These are phyloP conservation scores for Turdus rufiventris DNA, from an alignment of 2,113 vertebrate genomes.

Conservation along the genomic window DNA sequence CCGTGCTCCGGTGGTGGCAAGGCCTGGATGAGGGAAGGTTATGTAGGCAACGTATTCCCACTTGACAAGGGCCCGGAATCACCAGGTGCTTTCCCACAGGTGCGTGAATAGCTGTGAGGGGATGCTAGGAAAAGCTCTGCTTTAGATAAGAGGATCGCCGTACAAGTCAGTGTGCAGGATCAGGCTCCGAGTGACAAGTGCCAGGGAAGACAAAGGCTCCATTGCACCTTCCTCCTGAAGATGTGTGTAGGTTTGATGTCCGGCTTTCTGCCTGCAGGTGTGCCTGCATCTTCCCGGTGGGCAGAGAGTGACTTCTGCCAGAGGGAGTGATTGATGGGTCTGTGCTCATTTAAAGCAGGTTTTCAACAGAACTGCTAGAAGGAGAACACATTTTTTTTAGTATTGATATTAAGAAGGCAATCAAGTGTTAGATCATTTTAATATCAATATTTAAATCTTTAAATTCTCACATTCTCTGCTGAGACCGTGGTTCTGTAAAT, in stretches of 20 bases:
- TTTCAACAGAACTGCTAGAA: not conserved
- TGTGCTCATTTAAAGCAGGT: not conserved
- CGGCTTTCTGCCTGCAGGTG: not conserved
- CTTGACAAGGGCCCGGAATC: not conserved
- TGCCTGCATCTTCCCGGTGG: accelerated
- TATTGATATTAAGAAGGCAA: not conserved
- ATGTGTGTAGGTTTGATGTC: not conserved
- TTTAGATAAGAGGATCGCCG: accelerated
- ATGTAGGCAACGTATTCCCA: accelerated
- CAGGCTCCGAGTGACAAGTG: accelerated
- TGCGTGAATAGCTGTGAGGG: not conserved
- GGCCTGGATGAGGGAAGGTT: too few relatives aligned
- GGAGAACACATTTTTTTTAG: not conserved
- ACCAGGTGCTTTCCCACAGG: not conserved
- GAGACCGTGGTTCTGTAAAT: not conserved
- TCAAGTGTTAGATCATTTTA: not conserved
- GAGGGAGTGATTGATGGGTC: not conserved
- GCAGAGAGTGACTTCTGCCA: not conserved
- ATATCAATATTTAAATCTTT: slow-evolving; percentile 19
- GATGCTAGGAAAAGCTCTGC: accelerated
- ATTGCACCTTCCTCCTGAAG: not conserved
- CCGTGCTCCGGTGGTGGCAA: accelerated
- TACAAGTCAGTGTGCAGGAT: not conserved
- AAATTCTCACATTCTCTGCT: not conserved
- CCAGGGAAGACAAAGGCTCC: not conserved